These are phyloP conservation scores for Hemicrepidius hirtus DNA, from an alignment of 2,888 invertebrate genomes.

Conservation along the genomic window DNA sequence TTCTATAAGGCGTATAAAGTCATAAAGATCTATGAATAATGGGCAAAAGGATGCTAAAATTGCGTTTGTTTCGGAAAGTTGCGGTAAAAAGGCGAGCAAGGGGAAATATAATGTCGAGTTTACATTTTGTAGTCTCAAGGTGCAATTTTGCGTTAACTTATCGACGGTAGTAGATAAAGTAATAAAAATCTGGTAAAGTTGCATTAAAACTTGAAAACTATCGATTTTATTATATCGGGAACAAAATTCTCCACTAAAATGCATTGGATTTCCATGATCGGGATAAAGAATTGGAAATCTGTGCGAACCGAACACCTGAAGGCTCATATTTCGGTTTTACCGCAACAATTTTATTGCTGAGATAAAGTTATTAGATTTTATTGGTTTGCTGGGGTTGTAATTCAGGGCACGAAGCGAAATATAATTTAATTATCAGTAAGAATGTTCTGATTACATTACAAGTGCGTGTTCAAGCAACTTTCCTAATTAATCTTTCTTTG, in stretches of 20 bases:
- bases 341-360: slow-evolving; percentile 21
- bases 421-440: slow-evolving; percentile 27
- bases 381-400: slow-evolving; percentile 13
- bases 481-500: slow-evolving; percentile 29
- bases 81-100: no score
- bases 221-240: slow-evolving; percentile 2
- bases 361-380: slow-evolving; percentile 12
- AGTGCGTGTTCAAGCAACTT: slow-evolving; percentile 20
- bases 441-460: slow-evolving; percentile 10
- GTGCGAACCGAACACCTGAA: background rate
- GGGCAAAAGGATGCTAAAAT: no score
- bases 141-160: no score
- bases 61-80: no score
- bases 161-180: background rate
- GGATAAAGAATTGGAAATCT: background rate
- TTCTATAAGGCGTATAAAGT: slow-evolving; percentile 5
- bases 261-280: background rate
- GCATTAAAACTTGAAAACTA: no score
- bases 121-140: no score
- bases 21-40: slow-evolving; percentile 5
- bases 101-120: no score
- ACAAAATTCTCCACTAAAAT: background rate
- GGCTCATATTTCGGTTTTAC: slow-evolving; percentile 1
- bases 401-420: slow-evolving; percentile 14
- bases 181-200: no score